Evolutionary conservation across 2,888 invertebrate genomes (phyloP), one percentile per base, ranked within the genome.

Genomic region (Drosophila anceps): DNA sequence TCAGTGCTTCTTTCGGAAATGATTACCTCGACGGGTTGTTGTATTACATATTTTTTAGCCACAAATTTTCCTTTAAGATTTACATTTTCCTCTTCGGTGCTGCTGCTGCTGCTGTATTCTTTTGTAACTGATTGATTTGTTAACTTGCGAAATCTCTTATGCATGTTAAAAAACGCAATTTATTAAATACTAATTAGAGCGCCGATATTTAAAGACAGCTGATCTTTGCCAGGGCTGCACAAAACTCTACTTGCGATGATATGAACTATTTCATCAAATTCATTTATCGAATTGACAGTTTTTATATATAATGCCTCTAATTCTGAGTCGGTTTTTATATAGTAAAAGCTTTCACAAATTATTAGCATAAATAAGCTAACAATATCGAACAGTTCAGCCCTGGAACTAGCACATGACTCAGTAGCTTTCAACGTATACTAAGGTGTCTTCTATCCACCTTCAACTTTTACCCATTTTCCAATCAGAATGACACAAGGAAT

Each of bases 351-450:
- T 13, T 8, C 3, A 12, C 1, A 33, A 18, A 13, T 0, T 50
- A 3, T 13, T 31, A 13, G 4, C 20, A 8, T 12, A 29, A 10
- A 1, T 31, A 12, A 20, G 5, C 7, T 10, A 13, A 13, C 10
- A 31, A 6, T 35, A 8, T 1, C 12, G 15, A 15, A 5, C 13
- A 20, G 15, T 39, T 53, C 27, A 65, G 35, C 74, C 74, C 76
- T 70, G 61, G n/a, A n/a, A 54, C 8, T 46, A 57, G 37, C 79
- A 73, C 74, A 76, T 76, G 76, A 76, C 69, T 73, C 65, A 69
- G 51, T 51, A 46, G 44, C 53, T 35, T 41, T 24, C 12, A 35
- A 48, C 24, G 18, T 39, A 29, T 54, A 39, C 46, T 12, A 20
- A 48, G 62, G 35, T 43, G 51, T 59, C 44, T 60, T 48, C 9